Evolutionary conservation across 2,797 vertebrate genomes (phyloP).

Genomic region (Megaceryle alcyon): DNA sequence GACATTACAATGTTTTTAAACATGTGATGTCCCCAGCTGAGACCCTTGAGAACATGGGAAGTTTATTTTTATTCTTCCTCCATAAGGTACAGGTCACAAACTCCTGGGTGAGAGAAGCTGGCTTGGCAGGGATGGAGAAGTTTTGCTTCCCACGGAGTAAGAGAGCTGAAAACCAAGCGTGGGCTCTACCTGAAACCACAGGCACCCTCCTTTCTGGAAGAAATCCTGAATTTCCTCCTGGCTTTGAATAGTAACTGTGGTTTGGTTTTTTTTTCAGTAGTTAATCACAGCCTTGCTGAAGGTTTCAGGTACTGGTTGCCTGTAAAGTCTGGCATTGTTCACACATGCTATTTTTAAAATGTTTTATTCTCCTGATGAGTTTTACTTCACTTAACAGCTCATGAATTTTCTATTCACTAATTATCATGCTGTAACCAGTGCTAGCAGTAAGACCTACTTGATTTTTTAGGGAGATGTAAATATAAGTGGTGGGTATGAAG

Average conservation of each 20-base stretch:
- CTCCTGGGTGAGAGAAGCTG: background rate
- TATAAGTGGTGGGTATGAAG: no score
- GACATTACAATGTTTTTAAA: fast-evolving
- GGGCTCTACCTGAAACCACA: background rate
- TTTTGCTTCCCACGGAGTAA: background rate
- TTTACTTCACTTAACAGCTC: background rate
- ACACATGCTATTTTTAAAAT: background rate
- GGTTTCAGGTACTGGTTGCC: background rate
- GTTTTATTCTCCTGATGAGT: background rate
- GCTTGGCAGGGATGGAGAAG: background rate
- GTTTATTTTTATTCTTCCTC: fast-evolving
- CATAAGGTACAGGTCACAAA: fast-evolving
- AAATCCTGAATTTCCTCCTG: background rate
- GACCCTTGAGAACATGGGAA: background rate
- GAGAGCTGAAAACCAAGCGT: background rate
- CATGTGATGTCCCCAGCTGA: background rate
- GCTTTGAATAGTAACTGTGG: background rate
- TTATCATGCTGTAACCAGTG: background rate
- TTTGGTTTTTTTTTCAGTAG: background rate
- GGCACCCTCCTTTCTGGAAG: background rate
- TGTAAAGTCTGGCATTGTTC: background rate
- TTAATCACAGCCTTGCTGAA: background rate
- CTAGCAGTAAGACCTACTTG: fast-evolving
- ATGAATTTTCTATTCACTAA: background rate
- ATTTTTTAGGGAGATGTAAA: background rate